phyloP scores from a whole-genome alignment of 2,113 vertebrate genomes.

The Pandion haliaetus region DNA sequence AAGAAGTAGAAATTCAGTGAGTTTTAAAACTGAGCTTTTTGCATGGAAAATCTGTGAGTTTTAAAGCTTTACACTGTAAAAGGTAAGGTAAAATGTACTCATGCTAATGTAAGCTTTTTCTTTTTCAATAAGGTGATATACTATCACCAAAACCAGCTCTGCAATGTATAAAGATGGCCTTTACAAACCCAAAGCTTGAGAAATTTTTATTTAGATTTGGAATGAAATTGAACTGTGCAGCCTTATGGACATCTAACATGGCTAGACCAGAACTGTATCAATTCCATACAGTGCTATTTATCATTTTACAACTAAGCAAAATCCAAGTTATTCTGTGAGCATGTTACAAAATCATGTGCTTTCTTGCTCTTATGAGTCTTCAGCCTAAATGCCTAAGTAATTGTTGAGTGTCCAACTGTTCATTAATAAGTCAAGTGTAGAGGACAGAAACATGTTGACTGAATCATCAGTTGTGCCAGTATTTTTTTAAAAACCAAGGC shows the following conservation, averaged over 20 bases:
- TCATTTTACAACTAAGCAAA: not conserved
- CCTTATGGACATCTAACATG: not conserved
- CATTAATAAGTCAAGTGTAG: not conserved
- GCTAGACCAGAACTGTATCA: not conserved
- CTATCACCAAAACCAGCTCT: not conserved
- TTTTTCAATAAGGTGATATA: not conserved
- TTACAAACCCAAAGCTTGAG: not conserved
- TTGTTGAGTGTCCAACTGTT: not conserved
- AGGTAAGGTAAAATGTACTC: not conserved
- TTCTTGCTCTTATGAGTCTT: not conserved
- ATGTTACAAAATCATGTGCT: not conserved
- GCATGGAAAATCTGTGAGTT: not conserved
- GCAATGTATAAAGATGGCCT: not conserved
- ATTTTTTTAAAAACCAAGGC: not conserved
- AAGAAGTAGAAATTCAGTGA: not conserved
- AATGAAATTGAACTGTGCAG: not conserved
- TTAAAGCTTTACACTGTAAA: not conserved
- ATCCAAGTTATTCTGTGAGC: not conserved
- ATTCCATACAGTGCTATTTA: not conserved
- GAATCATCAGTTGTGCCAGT: slow-evolving; percentile 4
- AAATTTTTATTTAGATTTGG: not conserved
- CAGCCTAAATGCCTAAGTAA: not conserved
- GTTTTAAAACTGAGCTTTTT: not conserved
- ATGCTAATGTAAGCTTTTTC: not conserved
- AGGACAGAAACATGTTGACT: not conserved